Conservation (phyloP, 2,888 invertebrate species). For the Limnephilus rhombicus region DNA sequence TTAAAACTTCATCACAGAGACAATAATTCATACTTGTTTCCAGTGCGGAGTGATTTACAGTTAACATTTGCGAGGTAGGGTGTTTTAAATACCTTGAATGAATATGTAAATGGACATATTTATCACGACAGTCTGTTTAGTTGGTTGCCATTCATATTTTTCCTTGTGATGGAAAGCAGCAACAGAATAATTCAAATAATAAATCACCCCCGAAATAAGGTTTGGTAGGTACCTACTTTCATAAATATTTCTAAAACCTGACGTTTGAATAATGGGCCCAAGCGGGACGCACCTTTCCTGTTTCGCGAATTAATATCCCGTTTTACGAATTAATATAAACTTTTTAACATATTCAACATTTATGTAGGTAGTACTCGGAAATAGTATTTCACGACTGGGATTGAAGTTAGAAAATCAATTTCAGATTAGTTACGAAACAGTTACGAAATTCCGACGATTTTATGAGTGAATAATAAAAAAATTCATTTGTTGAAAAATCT, state of each 20-base stretch:
- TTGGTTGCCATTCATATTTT: conserved; percentile 17
- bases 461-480: too few species aligned
- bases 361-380: background rate
- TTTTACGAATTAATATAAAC: background rate
- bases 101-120: conserved; percentile 50
- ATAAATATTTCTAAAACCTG: conserved; percentile 5
- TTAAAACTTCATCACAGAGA: conserved; percentile 45
- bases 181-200: conserved; percentile 14
- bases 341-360: background rate
- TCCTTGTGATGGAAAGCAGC: conserved; percentile 1
- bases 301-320: background rate
- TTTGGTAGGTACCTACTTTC: background rate
- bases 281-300: conserved; percentile 1
- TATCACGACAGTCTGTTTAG: conserved; percentile 36
- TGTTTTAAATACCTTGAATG: conserved; percentile 44
- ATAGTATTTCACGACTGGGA: background rate
- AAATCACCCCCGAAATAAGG: background rate
- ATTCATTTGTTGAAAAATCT: too few species aligned
- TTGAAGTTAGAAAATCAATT: too few species aligned
- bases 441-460: too few species aligned
- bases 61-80: conserved; percentile 33
- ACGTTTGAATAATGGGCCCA: background rate
- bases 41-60: conserved; percentile 27
- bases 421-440: too few species aligned
- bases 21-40: conserved; percentile 40